Evolutionary conservation across 2,113 vertebrate genomes (phyloP).

Genomic region (Oryzias melastigma): DNA sequence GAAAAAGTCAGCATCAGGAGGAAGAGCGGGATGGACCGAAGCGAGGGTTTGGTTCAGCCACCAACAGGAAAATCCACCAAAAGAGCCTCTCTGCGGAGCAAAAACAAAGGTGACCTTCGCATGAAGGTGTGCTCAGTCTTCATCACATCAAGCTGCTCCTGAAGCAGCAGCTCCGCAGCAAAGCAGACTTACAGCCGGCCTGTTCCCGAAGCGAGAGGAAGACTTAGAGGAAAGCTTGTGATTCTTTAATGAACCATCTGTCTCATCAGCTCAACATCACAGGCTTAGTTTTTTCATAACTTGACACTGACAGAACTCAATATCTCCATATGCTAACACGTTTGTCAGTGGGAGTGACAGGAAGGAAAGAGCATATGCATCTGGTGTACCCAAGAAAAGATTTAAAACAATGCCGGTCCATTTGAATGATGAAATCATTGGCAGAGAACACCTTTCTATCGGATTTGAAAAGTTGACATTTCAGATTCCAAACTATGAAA

Average conservation of each 20-base stretch:
- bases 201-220: conserved; percentile 46
- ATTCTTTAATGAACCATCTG: conserved; percentile 75
- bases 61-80: no score
- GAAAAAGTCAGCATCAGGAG: conserved; percentile 13
- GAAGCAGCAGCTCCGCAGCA: not conserved
- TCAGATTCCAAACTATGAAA: no score
- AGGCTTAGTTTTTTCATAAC: conserved; percentile 10
- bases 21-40: not conserved
- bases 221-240: conserved; percentile 63
- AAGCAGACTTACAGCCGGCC: conserved; percentile 19
- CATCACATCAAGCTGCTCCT: conserved; percentile 15
- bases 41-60: no score
- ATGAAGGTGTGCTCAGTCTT: conserved; percentile 10
- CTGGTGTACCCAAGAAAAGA: not conserved
- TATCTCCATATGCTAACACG: conserved; percentile 60
- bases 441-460: no score
- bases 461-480: no score
- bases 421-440: no score
- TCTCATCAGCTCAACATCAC: conserved; percentile 59
- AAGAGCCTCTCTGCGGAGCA: not conserved
- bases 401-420: no score
- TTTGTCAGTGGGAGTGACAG: conserved; percentile 27
- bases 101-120: conserved; percentile 11
- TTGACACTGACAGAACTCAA: conserved; percentile 50
- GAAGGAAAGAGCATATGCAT: conserved; percentile 12